Base-by-base conservation (phyloP, 2,888 invertebrate species). In the Acleris literana region DNA sequence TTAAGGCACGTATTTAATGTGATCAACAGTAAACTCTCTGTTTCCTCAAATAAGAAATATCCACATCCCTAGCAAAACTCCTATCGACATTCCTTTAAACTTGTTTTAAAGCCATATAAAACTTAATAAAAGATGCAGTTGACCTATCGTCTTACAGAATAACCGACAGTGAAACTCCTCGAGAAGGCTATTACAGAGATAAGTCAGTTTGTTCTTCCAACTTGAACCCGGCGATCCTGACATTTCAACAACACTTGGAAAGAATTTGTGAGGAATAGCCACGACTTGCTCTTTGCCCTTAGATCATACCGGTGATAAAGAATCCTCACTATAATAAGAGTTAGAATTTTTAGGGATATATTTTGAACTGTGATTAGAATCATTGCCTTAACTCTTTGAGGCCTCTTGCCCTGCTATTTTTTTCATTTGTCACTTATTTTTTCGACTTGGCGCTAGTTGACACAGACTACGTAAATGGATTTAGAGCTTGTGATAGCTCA, bases 191-290 rank as follows among this genome's bases (percentile, higher is more conserved):
- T 66, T 66, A 65, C 57, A 62, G 52, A 66, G 61, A 66, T 66
- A 62, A 61, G 46, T 65, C 44, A 64, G 67, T 62, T 64, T 56
- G 64, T 60, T 66, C 61, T 43, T 51, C 6, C 49, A 52, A 55
- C 64, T 61, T 60, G 63, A 52, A 64, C 64, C 65, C 55, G 39
- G 62, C 63, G 62, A 49, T 71, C 73, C 68, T 65, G 71, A 73
- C 71, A 70, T 70, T 74, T 73, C 71, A 68, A 69, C 68, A 70
- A 55, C 71, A 58, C 53, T 61, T 58, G 61, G 59, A 63, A 61
- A 69, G 72, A 70, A 69, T 72, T 69, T 77, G 74, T 81, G 80
- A 81, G 77, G 78, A 79, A 76, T 77, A 70, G 74, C 72, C 81
- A 81, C 81, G 80, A 81, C 65, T 76, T 76, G 74, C 76, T 63